Evolutionary conservation across 1,140 invertebrate species (phyloP).

Genomic region (Ctenoplectra terminalis): DNA sequence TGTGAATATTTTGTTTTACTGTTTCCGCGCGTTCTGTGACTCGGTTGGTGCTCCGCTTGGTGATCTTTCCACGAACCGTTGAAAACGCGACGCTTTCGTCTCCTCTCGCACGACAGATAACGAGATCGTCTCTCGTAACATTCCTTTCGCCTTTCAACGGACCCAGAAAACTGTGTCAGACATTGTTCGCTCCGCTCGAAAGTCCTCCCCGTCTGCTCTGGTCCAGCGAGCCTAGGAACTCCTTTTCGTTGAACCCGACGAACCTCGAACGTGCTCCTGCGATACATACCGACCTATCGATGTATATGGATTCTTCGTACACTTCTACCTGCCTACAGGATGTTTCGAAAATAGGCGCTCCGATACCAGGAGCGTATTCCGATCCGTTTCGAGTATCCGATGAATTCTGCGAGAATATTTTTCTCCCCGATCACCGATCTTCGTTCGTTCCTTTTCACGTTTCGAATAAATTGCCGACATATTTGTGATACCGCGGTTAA

Average conservation of each 20-base stretch:
- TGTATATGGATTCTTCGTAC: background rate
- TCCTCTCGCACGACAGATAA: conserved; percentile 13
- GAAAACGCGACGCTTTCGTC: conserved; percentile 20
- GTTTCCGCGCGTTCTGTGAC: background rate
- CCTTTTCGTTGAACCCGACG: conserved; percentile 21
- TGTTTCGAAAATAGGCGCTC: conserved; percentile 3
- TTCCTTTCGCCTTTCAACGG: conserved; percentile 71
- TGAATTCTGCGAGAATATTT: background rate
- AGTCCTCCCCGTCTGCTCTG: conserved; percentile 36
- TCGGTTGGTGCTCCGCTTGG: background rate
- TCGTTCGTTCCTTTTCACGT: background rate
- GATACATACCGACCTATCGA: conserved; percentile 2
- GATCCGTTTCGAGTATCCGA: background rate
- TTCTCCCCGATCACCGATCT: background rate
- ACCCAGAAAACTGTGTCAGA: conserved; percentile 77
- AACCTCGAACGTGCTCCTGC: conserved; percentile 1
- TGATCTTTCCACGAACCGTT: conserved; percentile 26
- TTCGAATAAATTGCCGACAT: no score
- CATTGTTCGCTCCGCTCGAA: conserved; percentile 52
- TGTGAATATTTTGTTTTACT: conserved; percentile 31
- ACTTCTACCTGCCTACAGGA: conserved; percentile 3
- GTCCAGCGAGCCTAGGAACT: conserved; percentile 13
- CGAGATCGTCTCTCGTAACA: conserved; percentile 66
- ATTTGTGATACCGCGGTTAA: no score
- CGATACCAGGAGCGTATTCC: background rate